Base-by-base conservation (phyloP, 2,888 invertebrate species). In the Drosophila monieri region DNA sequence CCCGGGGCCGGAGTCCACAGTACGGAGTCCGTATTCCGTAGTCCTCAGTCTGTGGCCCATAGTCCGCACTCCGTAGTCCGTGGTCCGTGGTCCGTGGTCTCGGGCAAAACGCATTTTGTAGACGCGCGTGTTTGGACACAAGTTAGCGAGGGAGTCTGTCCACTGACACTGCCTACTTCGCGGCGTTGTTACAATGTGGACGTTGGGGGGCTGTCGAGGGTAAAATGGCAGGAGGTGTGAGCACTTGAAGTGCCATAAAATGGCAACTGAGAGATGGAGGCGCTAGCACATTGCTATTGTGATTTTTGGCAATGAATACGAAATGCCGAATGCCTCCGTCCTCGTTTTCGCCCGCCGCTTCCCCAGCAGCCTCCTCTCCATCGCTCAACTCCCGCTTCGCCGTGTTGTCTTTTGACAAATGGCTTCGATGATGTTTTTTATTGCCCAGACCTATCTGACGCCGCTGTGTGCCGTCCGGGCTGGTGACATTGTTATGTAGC, bases 361-460 rank as follows among this genome's bases (percentile, higher is more conserved):
- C 6, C 15, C 3, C 15, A 23, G n/a, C 27, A 10, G 15, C 2
- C 37, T n/a, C 39, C 23, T 44, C 18, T 46, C 6, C 30, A 32
- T 12, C 18, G 18, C 30, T 30, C 51, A 41, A 25, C 35, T 47
- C 37, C 39, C 39, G 67, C 37, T 35, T 23, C 46, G 53, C 51
- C 32, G 32, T 78, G 77, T 65, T 67, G 69, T 60, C 78, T 81
- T 78, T 85, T 84, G 85, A 85, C 85, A 85, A 85, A 85, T 85
- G 81, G 81, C 69, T 75, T 79, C 85, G 84, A 84, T 85, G 85
- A 85, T 85, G 85, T 81, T 85, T 85, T 85, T 85, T 85, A 85
- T 83, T 73, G 76, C 83, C 59, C 74, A 61, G 73, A 77, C 74
- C 81, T 78, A 84, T 80, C 76, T 74, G 69, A 43, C 62, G 65